A percentile compares a stretch with the other conserved stretches of the same genome.
Evolutionary conservation across 2,113 vertebrate genomes (phyloP).

Genomic region (Ailuropoda melanoleuca): DNA sequence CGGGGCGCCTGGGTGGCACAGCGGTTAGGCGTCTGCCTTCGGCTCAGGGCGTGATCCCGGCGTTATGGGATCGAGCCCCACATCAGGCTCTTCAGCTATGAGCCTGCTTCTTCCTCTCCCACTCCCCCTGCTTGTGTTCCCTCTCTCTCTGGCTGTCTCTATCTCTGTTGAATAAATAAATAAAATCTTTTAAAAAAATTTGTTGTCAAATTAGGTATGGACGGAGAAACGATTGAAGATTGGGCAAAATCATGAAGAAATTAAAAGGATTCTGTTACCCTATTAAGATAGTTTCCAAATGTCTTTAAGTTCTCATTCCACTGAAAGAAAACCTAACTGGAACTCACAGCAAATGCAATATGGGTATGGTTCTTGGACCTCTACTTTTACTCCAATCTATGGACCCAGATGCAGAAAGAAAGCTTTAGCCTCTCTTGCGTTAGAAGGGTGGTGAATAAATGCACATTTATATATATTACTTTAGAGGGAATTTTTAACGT

Average conservation of each 20-base stretch:
- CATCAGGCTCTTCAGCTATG: too few relatives aligned
- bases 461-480: background rate
- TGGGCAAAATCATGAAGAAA: background rate
- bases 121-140: too few relatives aligned
- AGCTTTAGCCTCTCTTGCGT: background rate
- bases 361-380: background rate
- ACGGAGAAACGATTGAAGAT: background rate
- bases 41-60: too few relatives aligned
- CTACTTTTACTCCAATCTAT: background rate
- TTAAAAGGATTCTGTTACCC: background rate
- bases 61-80: too few relatives aligned
- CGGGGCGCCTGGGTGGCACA: too few relatives aligned
- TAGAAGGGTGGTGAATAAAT: background rate
- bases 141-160: too few relatives aligned
- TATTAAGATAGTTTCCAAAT: background rate
- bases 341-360: background rate
- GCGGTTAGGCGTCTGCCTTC: too few relatives aligned
- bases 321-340: background rate
- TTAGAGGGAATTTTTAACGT: background rate
- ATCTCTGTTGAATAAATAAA: too few relatives aligned
- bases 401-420: background rate
- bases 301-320: background rate
- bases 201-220: slow-evolving; percentile 22
- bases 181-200: too few relatives aligned
- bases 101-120: too few relatives aligned